Base-by-base conservation (phyloP, 2,888 invertebrate genomes). In the Hoplodrina blanda region DNA sequence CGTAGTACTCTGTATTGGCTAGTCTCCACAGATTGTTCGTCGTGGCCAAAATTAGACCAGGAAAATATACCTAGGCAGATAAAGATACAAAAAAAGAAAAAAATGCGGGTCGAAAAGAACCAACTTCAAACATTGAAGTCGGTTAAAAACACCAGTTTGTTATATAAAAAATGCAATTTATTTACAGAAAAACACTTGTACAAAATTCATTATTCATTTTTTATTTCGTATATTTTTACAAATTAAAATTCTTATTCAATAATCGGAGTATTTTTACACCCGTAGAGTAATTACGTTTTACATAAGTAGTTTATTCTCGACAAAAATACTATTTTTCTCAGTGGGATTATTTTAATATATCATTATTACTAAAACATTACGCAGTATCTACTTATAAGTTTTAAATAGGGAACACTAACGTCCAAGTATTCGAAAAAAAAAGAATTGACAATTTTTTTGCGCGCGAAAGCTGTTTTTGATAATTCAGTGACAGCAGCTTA, bases 151-250 rank as follows among this genome's bases (percentile, higher is more conserved):
- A 66, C 69, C 19, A 63, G 1, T 6, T 2, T 37, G 17, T 62
- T 81, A 56, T 87, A 85, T 80, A 88, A 88, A 89, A 89, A 87
- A 79, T 89, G 85, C 83, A 80, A 67, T 89, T 87, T 89, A 89
- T 89, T 89, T 88, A 89, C 88, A 84, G 79, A 83, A 88, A 87
- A 83, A 85, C 85, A 83, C 77, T 87, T 86, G 83, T 87, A 88
- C 87, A 89, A 89, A 88, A 86, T 83, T 81, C 65, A 81, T 77
- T 70, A 69, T 53, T 65, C 41, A 71, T 71, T 66, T 46, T 46
- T 64, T 10, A 67, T 77, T 70, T 63, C 57, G 67, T 76, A 76
- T 78, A 77, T 80, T 80, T 80, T 76, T 83, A 84, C 76, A 85
- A 78, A 85, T 73, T 83, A 81, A 74, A 74, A 73, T 62, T 63